phyloP scores from a whole-genome alignment of 2,113 vertebrate species.

The Neolamprologus falcicula region DNA sequence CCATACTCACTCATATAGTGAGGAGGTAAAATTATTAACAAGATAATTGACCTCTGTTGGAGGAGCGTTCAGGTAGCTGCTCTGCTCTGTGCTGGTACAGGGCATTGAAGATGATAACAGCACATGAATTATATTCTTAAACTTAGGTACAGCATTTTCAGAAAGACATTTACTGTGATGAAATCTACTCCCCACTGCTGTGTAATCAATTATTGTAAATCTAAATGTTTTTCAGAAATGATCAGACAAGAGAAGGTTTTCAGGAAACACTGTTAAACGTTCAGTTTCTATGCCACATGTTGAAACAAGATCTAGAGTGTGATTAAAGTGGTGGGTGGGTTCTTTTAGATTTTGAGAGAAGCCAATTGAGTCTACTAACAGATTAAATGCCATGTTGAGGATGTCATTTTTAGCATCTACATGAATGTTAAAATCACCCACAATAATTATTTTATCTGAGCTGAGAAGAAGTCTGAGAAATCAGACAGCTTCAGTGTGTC shows the following conservation, averaged over 20 bases:
- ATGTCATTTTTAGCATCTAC: neutral
- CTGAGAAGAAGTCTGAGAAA: neutral
- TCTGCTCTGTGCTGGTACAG: neutral
- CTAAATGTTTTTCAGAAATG: too few relatives aligned
- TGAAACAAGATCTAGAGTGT: neutral
- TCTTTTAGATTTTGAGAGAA: neutral
- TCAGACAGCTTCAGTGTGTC: neutral
- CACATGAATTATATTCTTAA: neutral
- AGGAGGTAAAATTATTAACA: neutral
- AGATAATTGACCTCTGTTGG: neutral
- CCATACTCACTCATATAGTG: neutral
- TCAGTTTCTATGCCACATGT: too few relatives aligned
- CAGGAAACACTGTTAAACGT: too few relatives aligned
- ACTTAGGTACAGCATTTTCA: neutral
- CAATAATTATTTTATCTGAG: neutral
- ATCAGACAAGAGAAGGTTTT: too few relatives aligned
- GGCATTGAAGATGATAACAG: neutral
- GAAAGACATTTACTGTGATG: neutral
- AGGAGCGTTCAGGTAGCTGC: neutral
- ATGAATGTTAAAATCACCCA: neutral
- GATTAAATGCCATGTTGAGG: neutral
- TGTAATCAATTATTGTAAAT: too few relatives aligned
- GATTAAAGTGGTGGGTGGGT: neutral
- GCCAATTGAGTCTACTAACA: rapidly evolving
- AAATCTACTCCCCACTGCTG: too few relatives aligned